Percentiles rank a stretch among this genome's conserved stretches.
Evolutionary conservation across 2,888 invertebrate species (phyloP).

Genomic region (Ditylenchus weischeri): DNA sequence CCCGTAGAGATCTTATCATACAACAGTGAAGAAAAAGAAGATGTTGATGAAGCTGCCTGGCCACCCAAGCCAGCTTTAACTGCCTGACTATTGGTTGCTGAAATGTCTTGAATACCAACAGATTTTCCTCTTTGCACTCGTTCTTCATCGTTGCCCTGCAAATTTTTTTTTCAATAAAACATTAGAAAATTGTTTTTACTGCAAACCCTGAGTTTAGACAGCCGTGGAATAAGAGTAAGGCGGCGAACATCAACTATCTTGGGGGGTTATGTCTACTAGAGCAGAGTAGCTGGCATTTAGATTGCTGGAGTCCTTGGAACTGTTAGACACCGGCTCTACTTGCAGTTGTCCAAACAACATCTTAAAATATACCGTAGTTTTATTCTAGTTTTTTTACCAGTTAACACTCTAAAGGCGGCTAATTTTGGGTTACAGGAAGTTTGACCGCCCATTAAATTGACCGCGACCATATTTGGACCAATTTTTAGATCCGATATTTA

Average conservation of each 20-base stretch:
- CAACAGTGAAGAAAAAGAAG: conserved; percentile 30
- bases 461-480: too few relatives aligned
- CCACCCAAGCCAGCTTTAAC: conserved; percentile 12
- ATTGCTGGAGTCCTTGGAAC: conserved; percentile 20
- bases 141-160: conserved; percentile 16
- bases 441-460: too few relatives aligned
- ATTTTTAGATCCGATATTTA: too few relatives aligned
- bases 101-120: background rate
- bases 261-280: conserved; percentile 37
- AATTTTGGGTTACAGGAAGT: too few relatives aligned
- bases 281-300: conserved; percentile 19
- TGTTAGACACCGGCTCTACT: conserved; percentile 25
- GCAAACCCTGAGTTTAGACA: conserved; percentile 31
- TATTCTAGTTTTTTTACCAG: too few relatives aligned
- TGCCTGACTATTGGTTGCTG: background rate
- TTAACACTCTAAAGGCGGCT: too few relatives aligned
- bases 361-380: conserved; percentile 19
- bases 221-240: conserved; percentile 35
- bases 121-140: conserved; percentile 13
- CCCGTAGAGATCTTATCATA: conserved; percentile 40
- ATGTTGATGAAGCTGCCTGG: conserved; percentile 12
- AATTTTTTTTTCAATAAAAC: background rate
- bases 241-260: conserved; percentile 31
- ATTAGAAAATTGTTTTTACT: background rate
- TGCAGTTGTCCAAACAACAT: conserved; percentile 42